phyloP scores from a whole-genome alignment of 53 echinoderm and acorn worm genomes.

The Temnopleurus reevesii region DNA sequence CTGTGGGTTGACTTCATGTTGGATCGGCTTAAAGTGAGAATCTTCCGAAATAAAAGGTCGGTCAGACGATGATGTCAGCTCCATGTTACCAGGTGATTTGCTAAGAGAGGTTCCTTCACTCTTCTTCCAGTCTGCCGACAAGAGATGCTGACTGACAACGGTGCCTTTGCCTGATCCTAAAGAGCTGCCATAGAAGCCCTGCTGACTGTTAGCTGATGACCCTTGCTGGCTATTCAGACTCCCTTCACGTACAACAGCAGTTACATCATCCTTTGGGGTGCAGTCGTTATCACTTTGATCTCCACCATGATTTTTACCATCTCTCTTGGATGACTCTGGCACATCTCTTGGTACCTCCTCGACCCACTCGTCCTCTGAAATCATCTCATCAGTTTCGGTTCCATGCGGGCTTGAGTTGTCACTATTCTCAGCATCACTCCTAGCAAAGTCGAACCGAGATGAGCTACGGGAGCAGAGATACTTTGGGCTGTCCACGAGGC shows the following conservation, averaged over 20 bases:
- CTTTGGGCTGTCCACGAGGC: conserved; percentile 91
- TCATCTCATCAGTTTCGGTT: conserved; percentile 96
- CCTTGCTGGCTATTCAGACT: conserved; percentile 47
- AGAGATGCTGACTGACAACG: conserved; percentile 44
- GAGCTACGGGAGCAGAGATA: conserved; percentile 94
- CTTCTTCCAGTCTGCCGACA: conserved; percentile 49
- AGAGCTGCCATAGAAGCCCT: conserved; percentile 13
- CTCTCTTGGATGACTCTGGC: not conserved
- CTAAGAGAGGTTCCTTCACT: not conserved
- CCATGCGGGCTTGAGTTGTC: conserved; percentile 72
- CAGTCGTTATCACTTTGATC: conserved; percentile 8
- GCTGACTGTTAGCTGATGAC: conserved; percentile 52
- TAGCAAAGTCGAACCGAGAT: conserved; percentile 97
- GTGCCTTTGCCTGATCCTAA: conserved; percentile 53
- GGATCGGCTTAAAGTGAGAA: conserved; percentile 53
- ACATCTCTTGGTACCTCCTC: conserved; percentile 77
- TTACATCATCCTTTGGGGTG: not conserved
- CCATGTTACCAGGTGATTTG: not conserved
- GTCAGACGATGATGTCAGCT: not conserved
- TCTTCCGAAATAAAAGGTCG: conserved; percentile 28
- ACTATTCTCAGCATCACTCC: conserved; percentile 76
- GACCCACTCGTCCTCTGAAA: conserved; percentile 86
- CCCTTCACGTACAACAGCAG: not conserved
- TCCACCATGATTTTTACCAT: not conserved
- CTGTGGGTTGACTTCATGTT: not conserved